phyloP scores from a whole-genome alignment of 2,797 vertebrate genomes.

The Antennarius maculatus region DNA sequence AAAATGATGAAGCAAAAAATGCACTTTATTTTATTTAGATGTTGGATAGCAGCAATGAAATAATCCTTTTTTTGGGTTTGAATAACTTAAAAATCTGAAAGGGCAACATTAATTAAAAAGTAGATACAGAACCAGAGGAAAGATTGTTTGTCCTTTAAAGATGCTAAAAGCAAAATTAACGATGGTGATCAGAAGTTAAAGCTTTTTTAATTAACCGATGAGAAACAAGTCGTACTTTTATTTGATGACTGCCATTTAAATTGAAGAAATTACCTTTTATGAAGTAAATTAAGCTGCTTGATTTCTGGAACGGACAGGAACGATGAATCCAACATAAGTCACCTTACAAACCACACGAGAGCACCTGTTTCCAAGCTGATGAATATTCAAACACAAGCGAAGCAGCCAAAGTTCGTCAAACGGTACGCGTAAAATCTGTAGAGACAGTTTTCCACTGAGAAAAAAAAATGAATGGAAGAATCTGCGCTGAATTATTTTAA shows the following conservation, averaged over 20 bases:
- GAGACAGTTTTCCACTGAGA: not conserved
- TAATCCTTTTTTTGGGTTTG: not conserved
- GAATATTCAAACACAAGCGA: slow-evolving; percentile 14
- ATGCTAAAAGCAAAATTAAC: not conserved
- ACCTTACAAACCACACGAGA: slow-evolving; percentile 43
- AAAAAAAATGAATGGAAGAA: not conserved
- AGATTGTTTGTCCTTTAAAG: too few species aligned
- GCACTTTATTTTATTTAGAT: too few species aligned
- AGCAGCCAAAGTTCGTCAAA: slow-evolving; percentile 47
- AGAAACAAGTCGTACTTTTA: too few species aligned
- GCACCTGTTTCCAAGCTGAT: slow-evolving; percentile 68
- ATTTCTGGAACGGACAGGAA: slow-evolving; percentile 35
- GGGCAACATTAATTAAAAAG: too few species aligned
- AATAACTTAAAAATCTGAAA: not conserved
- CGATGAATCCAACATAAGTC: slow-evolving; percentile 57
- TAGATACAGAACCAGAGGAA: not conserved
- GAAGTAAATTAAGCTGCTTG: slow-evolving; percentile 21
- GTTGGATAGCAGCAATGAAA: too few species aligned
- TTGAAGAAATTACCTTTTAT: not conserved
- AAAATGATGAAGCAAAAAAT: not conserved
- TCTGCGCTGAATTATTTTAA: not conserved
- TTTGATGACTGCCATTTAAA: not conserved
- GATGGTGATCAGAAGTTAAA: not conserved
- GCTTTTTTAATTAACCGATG: too few species aligned
- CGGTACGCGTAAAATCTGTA: not conserved